Evolutionary conservation across 2,888 invertebrate genomes (phyloP).

Genomic region (Anticlea derivata): DNA sequence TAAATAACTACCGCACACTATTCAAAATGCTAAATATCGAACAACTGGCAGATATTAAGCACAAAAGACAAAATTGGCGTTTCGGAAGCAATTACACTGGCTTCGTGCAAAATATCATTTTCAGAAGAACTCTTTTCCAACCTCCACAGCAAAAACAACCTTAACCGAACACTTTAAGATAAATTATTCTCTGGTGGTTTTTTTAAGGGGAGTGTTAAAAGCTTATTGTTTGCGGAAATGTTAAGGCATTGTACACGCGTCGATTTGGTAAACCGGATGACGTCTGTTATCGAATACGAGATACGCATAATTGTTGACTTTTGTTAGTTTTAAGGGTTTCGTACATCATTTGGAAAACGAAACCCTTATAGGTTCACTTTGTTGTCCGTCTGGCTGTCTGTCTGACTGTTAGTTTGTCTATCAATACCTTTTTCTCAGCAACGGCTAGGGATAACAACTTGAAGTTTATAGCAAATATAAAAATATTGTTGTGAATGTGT

Average conservation of each 20-base stretch:
- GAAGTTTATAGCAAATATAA: too few relatives aligned
- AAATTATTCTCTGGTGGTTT: background rate
- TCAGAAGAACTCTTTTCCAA: constrained; percentile 25
- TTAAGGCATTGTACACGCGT: constrained; percentile 41
- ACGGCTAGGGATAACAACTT: too few relatives aligned
- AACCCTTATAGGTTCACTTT: background rate
- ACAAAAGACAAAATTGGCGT: constrained; percentile 47
- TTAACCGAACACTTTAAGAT: background rate
- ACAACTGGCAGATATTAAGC: constrained; percentile 38
- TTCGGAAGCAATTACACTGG: constrained; percentile 51
- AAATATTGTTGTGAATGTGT: too few relatives aligned
- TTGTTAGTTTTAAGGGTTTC: constrained; percentile 20
- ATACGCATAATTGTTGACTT: constrained; percentile 27
- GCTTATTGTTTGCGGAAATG: constrained; percentile 43
- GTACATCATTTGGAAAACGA: too few relatives aligned
- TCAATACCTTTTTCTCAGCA: too few relatives aligned
- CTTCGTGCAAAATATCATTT: constrained; percentile 45
- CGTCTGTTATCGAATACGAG: constrained; percentile 31
- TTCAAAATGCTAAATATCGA: constrained; percentile 35
- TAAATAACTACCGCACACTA: constrained; percentile 5
- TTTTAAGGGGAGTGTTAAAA: constrained; percentile 38
- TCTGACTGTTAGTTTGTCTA: too few relatives aligned
- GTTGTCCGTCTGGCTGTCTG: too few relatives aligned
- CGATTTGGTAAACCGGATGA: constrained; percentile 39
- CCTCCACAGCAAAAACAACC: constrained; percentile 9